Percentiles rank a stretch among this genome's conserved stretches.
These are phyloP conservation scores for Bufo bufo DNA, from an alignment of 2,113 vertebrate species.

Conservation along the genomic window DNA sequence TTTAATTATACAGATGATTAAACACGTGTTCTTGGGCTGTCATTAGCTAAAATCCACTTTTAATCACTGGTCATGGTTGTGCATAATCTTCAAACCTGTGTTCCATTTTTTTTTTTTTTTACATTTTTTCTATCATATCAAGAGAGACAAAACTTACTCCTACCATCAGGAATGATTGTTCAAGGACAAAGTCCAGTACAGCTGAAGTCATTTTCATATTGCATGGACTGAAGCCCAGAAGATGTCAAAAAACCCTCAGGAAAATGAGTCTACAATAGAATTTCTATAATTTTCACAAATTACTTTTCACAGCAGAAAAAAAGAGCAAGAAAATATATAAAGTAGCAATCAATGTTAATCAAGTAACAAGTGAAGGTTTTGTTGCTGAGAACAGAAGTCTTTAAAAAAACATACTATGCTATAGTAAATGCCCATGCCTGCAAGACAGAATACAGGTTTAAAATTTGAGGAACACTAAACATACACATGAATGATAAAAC, in stretches of 20 bases:
- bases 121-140: not conserved
- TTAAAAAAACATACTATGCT: not conserved
- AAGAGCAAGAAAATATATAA: conserved; percentile 38
- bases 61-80: conserved; percentile 15
- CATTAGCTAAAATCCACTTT: conserved; percentile 21
- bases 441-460: too few species aligned
- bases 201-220: conserved; percentile 34
- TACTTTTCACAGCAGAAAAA: conserved; percentile 47
- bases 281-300: conserved; percentile 54
- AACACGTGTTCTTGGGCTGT: not conserved
- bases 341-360: conserved; percentile 50
- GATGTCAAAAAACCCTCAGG: conserved; percentile 35
- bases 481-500: too few species aligned
- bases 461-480: too few species aligned
- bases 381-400: conserved; percentile 25
- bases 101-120: not conserved
- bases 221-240: conserved; percentile 43
- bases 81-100: not conserved
- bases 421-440: not conserved
- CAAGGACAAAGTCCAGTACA: conserved; percentile 40
- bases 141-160: conserved; percentile 13
- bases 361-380: conserved; percentile 33
- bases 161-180: conserved; percentile 26
- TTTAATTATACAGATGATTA: conserved; percentile 22
- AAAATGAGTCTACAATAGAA: conserved; percentile 44